A percentile compares a stretch with the other conserved stretches of the same genome.
Evolutionary conservation across 2,888 invertebrate species (phyloP).

Genomic region (Tiliacea aurago): DNA sequence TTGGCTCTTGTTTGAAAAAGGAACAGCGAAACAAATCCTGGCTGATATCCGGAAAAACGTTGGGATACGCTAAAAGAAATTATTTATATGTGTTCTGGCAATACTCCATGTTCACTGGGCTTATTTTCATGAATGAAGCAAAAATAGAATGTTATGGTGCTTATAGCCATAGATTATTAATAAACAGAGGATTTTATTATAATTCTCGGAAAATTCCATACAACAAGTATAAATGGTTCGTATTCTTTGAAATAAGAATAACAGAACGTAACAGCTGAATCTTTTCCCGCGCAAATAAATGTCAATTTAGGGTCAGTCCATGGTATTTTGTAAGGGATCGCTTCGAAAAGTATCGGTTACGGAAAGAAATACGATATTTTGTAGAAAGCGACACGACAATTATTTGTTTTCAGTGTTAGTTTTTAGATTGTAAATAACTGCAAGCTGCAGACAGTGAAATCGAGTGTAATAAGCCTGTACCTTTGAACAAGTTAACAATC

Average conservation of each 20-base stretch:
- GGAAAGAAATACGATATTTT: slow-evolving; percentile 40
- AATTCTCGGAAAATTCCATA: slow-evolving; percentile 16
- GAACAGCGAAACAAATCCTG: slow-evolving; percentile 36
- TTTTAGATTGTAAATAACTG: not conserved
- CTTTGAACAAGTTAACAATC: not conserved
- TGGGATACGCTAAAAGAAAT: slow-evolving; percentile 34
- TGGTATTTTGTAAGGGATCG: slow-evolving; percentile 26
- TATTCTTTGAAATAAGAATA: slow-evolving; percentile 33
- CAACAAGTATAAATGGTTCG: slow-evolving; percentile 1
- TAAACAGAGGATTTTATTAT: slow-evolving; percentile 8
- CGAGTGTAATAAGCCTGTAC: not conserved
- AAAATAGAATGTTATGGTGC: slow-evolving; percentile 39
- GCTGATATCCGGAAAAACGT: slow-evolving; percentile 26
- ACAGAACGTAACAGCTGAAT: slow-evolving; percentile 40
- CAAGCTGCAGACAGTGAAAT: not conserved
- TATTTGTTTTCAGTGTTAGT: slow-evolving; percentile 19
- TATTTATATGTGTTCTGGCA: slow-evolving; percentile 50
- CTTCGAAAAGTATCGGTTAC: slow-evolving; percentile 15
- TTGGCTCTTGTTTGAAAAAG: slow-evolving; percentile 33
- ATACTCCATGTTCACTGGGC: slow-evolving; percentile 42
- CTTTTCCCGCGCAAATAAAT: slow-evolving; percentile 47
- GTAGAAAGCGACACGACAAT: not conserved
- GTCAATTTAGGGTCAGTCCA: slow-evolving; percentile 33
- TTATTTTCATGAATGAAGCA: slow-evolving; percentile 54
- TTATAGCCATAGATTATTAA: slow-evolving; percentile 35